Base-by-base conservation (phyloP, 1,140 invertebrate genomes). In the Apis dorsata region DNA sequence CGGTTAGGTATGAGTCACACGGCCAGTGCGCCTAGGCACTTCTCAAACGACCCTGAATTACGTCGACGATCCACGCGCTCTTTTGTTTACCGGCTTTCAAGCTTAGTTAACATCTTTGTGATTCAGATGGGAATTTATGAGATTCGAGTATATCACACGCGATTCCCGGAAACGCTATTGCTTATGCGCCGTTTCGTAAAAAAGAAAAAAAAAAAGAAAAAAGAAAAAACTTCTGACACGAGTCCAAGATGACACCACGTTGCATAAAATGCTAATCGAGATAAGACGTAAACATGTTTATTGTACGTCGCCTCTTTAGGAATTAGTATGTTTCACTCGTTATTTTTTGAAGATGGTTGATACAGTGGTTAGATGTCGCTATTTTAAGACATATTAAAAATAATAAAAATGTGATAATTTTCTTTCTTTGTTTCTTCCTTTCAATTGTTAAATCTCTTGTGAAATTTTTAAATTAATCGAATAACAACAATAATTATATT, bases 1-100 rank as follows among this genome's bases (percentile, higher is more conserved):
- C 63, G 88, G 87, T 87, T 81, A 74, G 82, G 63, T 24, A 78
- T 89, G 88, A 89, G 82, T 88, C 87, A 89, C 57, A 66, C 71
- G 81, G 76, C 17, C 77, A 66, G 65, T 79, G 81, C 79, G 68
- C 66, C 75, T 78, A 59, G 60, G 53, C 60, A 75, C 70, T 79
- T 69, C 65, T 59, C 71, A 21, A 44, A 49, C 75, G 87, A 83
- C 85, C 88, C 82, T 89, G 88, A 89, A 82, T 80, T 89, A 86
- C 65, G 44, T 79, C 59, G 80, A 28, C 57, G 70, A 84, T 59
- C 28, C 44, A 71, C 59, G 65, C 63, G 76, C 28, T 51, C 78
- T 73, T 79, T 70, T 83, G 76, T 78, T 78, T 78, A 78, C 81
- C 28, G 49, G 57, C 60, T 59, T 66, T 81, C 65, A 49, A 28